Evolutionary conservation across 2,888 invertebrate species (phyloP).

Genomic region (Orthosia gothica): DNA sequence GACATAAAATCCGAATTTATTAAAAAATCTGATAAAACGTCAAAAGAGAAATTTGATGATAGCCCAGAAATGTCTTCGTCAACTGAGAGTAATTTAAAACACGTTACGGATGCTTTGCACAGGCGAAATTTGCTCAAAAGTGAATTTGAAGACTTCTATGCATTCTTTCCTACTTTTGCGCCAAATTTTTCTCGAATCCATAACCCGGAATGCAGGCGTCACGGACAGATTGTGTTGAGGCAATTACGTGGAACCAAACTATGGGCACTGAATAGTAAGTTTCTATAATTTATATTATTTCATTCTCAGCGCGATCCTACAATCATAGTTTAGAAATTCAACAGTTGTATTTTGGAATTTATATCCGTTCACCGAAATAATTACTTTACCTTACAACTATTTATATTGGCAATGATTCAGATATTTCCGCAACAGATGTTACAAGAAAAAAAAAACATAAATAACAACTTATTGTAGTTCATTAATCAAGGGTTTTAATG

Average conservation of each 20-base stretch:
- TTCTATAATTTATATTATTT: constrained; percentile 56
- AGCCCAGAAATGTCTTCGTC: constrained; percentile 72
- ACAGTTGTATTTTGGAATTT: constrained; percentile 60
- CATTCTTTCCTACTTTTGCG: constrained; percentile 93
- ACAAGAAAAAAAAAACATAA: constrained; percentile 75
- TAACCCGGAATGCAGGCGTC: constrained; percentile 93
- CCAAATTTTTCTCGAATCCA: constrained; percentile 93
- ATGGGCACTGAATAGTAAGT: constrained; percentile 94
- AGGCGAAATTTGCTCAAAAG: constrained; percentile 88
- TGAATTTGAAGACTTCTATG: constrained; percentile 92
- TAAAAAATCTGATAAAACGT: constrained; percentile 64
- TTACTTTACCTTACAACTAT: constrained; percentile 71
- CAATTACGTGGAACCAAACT: constrained; percentile 93
- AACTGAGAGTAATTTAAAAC: constrained; percentile 79
- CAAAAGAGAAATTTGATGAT: constrained; percentile 67
- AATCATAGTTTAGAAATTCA: constrained; percentile 50
- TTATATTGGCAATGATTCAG: constrained; percentile 81
- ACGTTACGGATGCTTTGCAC: constrained; percentile 83
- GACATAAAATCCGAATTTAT: constrained; percentile 64
- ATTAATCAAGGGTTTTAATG: constrained; percentile 58
- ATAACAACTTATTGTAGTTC: constrained; percentile 65
- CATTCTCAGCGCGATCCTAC: constrained; percentile 27
- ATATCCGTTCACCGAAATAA: constrained; percentile 63
- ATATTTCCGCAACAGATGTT: constrained; percentile 79
- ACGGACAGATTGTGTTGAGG: constrained; percentile 93